Percentiles rank a stretch among this genome's conserved stretches.
phyloP scores from a whole-genome alignment of 2,113 vertebrate genomes.

The Oreocharis arfaki region DNA sequence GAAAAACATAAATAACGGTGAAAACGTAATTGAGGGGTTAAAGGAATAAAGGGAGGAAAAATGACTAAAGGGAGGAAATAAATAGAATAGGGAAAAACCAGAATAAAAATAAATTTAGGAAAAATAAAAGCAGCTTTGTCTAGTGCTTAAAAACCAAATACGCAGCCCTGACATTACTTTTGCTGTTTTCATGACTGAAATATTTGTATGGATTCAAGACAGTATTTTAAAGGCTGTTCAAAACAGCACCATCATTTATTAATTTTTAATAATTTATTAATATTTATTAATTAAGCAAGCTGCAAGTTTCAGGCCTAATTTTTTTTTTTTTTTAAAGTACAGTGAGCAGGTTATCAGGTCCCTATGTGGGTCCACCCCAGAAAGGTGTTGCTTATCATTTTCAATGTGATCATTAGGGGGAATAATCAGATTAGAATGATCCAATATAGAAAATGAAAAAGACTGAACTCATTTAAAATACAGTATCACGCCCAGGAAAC shows the following conservation, averaged over 20 bases:
- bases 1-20: accelerated
- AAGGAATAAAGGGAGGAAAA: neutral
- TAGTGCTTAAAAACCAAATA: neutral
- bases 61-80: neutral
- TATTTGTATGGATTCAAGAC: neutral
- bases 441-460: neutral
- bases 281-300: neutral
- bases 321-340: neutral
- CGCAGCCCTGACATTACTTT: accelerated
- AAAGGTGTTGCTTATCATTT: neutral
- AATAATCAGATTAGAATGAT: neutral
- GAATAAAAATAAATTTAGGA: neutral
- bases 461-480: neutral
- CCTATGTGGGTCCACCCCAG: accelerated
- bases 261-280: neutral
- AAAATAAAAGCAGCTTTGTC: neutral
- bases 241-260: neutral
- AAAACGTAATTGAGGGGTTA: neutral
- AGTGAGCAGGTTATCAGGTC: neutral
- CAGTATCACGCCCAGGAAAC: accelerated
- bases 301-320: neutral
- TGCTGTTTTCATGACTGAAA: neutral
- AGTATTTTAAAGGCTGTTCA: neutral
- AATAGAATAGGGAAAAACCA: neutral
- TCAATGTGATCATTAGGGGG: neutral